Evolutionary conservation across 2,113 vertebrate genomes (phyloP).

Genomic region (Nipponia nippon): DNA sequence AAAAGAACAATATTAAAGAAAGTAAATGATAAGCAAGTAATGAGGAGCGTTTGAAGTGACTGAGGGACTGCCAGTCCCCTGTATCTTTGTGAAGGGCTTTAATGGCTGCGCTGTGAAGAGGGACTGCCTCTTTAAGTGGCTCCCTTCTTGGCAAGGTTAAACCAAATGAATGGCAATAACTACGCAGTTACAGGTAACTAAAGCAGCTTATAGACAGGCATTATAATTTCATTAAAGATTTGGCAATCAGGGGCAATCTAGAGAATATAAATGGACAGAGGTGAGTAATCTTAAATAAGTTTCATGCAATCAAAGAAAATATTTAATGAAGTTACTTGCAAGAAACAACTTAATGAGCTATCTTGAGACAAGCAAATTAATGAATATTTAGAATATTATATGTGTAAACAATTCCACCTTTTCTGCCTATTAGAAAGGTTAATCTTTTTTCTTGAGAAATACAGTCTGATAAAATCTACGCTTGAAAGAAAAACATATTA

Average conservation of each 20-base stretch:
- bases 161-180: not conserved
- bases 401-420: not conserved
- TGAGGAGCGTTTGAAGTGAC: not conserved
- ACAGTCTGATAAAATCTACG: not conserved
- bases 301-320: slow-evolving; percentile 22
- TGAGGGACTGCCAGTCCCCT: not conserved
- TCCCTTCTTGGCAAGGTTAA: slow-evolving; percentile 23
- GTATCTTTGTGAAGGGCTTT: not conserved
- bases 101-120: not conserved
- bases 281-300: not conserved
- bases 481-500: not conserved
- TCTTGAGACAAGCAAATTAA: not conserved
- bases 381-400: not conserved
- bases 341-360: not conserved
- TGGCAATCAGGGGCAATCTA: not conserved
- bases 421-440: not conserved
- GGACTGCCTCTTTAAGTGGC: not conserved
- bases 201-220: not conserved
- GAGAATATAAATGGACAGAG: not conserved
- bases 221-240: slow-evolving; percentile 35
- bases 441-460: not conserved
- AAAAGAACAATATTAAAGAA: not conserved
- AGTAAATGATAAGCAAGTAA: not conserved
- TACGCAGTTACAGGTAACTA: not conserved
- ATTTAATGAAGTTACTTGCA: not conserved